These are phyloP conservation scores for Phymorhynchus buccinoides DNA, from an alignment of 1,140 invertebrate species.

Conservation along the genomic window DNA sequence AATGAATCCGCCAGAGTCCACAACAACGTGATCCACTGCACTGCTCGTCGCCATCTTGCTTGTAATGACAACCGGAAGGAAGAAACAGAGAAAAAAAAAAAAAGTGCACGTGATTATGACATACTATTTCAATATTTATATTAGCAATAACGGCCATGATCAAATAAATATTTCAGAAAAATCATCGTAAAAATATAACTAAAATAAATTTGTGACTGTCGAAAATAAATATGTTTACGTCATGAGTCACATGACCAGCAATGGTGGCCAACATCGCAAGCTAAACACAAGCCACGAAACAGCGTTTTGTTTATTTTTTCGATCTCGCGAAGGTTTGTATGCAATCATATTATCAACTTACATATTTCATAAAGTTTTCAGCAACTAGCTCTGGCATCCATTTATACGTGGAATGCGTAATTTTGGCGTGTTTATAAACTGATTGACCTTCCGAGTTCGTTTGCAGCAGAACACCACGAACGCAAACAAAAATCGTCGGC, in stretches of 20 bases:
- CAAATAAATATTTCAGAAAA: background rate
- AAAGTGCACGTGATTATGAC: background rate
- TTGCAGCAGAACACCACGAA: constrained; percentile 15
- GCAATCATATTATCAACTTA: background rate
- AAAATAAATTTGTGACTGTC: background rate
- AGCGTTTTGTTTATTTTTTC: constrained; percentile 16
- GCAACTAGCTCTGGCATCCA: too few species aligned
- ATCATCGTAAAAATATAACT: background rate
- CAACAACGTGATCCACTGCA: constrained; percentile 73
- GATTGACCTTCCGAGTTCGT: constrained; percentile 6
- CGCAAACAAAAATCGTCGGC: too few species aligned
- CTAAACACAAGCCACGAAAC: constrained; percentile 28
- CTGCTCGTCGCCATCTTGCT: constrained; percentile 50
- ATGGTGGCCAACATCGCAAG: constrained; percentile 60
- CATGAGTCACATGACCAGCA: constrained; percentile 63
- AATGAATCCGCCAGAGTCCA: constrained; percentile 77
- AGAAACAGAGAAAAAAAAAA: too few species aligned
- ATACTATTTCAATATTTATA: background rate
- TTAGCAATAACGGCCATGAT: background rate
- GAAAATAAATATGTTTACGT: constrained; percentile 45
- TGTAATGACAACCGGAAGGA: constrained; percentile 35
- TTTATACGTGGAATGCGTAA: background rate
- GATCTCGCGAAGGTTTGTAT: constrained; percentile 18
- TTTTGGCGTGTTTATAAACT: background rate
- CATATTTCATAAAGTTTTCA: background rate